Evolutionary conservation across 2,113 vertebrate genomes (phyloP), one percentile per base, ranked within the genome.

Genomic region (Donacobius atricapilla): DNA sequence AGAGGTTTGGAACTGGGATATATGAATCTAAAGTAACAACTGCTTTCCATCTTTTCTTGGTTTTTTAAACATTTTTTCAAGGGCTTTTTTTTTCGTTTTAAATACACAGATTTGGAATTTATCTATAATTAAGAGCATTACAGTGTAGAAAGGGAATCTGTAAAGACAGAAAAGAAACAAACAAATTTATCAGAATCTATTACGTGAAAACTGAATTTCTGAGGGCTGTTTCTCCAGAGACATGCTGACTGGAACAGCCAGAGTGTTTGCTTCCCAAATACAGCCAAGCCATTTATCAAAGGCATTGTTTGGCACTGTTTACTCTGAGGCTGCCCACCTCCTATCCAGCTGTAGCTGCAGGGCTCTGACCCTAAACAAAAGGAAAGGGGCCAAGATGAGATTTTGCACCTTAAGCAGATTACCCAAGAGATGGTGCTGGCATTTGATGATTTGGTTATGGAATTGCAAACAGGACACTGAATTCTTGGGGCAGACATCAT

Each of bases 371-470:
- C 65, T 17, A 33, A 47, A 64, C n/a, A 63, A 35, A 86, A 39
- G 40, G 24, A 60, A 47, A 64, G 20, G 58, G 31, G 25, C 35
- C 57, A 61, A 61, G 48, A 64, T 27, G 53, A 72, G 25, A 69
- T 72, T 85, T 42, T 53, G 30, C 33, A 42, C 58, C 16, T 76
- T 50, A 48, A 1, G 2, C 48, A 61, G 50, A n/a, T 91, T 64
- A 54, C 23, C 56, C 53, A 70, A 56, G 61, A 76, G 78, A 47
- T 0, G 0, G 13, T 45, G 42, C 31, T 3, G 35, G 11, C 28
- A 45, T 78, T 15, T 54, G 56, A 66, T 6, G 30, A 19, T n/a
- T 64, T 56, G 27, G 11, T 47, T n/a, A 57, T 19, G 54, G 58
- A 83, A 50, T 6, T 61, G 54, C 58, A 80, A 58, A 70, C 0